phyloP scores from a whole-genome alignment of 2,113 vertebrate species.

The Sus scrofa region DNA sequence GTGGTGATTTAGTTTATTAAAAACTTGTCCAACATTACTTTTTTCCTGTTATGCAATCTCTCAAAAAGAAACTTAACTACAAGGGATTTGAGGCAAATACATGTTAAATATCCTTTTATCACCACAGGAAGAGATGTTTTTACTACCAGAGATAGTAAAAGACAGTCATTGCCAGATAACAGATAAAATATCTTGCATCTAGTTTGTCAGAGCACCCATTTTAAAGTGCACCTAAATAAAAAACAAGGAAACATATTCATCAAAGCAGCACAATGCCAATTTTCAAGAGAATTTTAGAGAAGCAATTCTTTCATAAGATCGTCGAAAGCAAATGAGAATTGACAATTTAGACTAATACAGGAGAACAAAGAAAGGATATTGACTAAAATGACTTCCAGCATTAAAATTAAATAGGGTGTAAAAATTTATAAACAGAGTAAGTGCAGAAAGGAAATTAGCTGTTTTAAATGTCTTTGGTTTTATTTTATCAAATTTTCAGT shows the following conservation, averaged over 20 bases:
- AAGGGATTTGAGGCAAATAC: slow-evolving; percentile 34
- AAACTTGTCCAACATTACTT: neutral
- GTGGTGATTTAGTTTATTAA: slow-evolving; percentile 10
- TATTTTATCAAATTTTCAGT: neutral
- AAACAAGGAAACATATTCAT: neutral
- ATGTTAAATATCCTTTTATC: slow-evolving; percentile 62
- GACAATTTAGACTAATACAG: neutral
- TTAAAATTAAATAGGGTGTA: slow-evolving; percentile 10
- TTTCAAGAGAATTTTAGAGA: slow-evolving; percentile 41
- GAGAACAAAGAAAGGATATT: slow-evolving; percentile 6
- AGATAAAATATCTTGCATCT: neutral
- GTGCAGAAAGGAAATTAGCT: neutral
- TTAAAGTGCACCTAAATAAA: neutral
- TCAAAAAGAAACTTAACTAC: slow-evolving; percentile 33
- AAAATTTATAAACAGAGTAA: slow-evolving; percentile 52
- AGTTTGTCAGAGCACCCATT: neutral
- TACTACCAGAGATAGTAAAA: slow-evolving; percentile 7
- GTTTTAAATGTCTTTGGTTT: neutral
- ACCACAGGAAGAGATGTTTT: slow-evolving; percentile 1
- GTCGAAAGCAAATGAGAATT: slow-evolving; percentile 30
- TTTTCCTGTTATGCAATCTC: slow-evolving; percentile 18
- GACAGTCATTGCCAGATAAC: neutral
- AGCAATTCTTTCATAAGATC: neutral
- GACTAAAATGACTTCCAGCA: neutral
- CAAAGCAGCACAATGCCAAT: neutral